Evolutionary conservation across 2,797 vertebrate genomes (phyloP).

Genomic region (Cyclura pinguis): DNA sequence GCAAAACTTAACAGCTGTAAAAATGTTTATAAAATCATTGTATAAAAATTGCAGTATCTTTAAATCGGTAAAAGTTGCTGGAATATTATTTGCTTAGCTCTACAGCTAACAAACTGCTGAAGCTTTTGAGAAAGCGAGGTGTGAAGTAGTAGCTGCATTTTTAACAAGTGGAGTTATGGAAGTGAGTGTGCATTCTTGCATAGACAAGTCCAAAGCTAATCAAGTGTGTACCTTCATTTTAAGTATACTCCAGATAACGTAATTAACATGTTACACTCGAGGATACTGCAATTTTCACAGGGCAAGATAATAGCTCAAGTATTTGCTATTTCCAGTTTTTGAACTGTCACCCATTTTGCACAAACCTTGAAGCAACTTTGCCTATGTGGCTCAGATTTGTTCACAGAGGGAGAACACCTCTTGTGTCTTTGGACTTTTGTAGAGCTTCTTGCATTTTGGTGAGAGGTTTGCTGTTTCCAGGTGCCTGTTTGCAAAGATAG

Average conservation of each 20-base stretch:
- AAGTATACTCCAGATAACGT: slow-evolving; percentile 59
- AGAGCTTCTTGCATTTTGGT: slow-evolving; percentile 54
- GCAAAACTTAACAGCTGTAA: slow-evolving; percentile 81
- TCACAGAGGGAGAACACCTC: slow-evolving; percentile 59
- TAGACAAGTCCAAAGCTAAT: slow-evolving; percentile 59
- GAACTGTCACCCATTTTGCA: slow-evolving; percentile 80
- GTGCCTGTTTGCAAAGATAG: slow-evolving; percentile 66
- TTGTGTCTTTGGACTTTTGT: slow-evolving; percentile 36
- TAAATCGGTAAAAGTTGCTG: slow-evolving; percentile 81
- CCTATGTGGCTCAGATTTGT: slow-evolving; percentile 57
- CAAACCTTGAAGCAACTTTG: slow-evolving; percentile 74
- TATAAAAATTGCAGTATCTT: slow-evolving; percentile 86
- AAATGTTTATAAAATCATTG: slow-evolving; percentile 78
- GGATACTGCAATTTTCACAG: slow-evolving; percentile 83
- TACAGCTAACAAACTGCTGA: slow-evolving; percentile 74
- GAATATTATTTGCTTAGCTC: slow-evolving; percentile 76
- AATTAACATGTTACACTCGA: slow-evolving; percentile 63
- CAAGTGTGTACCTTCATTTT: slow-evolving; percentile 57
- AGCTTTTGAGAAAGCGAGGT: slow-evolving; percentile 71
- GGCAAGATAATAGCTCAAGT: slow-evolving; percentile 74
- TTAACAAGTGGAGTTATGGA: slow-evolving; percentile 45
- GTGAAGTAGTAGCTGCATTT: slow-evolving; percentile 56
- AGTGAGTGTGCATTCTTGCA: slow-evolving; percentile 57
- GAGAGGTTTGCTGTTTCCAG: slow-evolving; percentile 66
- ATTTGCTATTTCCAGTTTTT: slow-evolving; percentile 76